These are phyloP conservation scores for Octomys mimax DNA, from an alignment of 2,797 vertebrate genomes.

Conservation along the genomic window DNA sequence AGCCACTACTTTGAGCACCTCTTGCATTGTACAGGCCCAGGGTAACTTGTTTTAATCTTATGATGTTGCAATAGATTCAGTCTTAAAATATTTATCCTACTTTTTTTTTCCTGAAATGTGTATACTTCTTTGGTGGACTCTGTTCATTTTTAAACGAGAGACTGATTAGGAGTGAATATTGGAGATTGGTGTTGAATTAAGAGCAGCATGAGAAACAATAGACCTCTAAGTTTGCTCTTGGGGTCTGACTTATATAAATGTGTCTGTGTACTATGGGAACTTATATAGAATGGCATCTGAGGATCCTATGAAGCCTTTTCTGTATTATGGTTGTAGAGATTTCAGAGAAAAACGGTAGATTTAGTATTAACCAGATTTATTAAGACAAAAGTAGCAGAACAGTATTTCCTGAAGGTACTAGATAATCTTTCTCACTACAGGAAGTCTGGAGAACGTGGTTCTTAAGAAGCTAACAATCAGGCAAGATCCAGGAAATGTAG, in stretches of 20 bases:
- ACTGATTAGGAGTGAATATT: not conserved
- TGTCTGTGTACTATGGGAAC: not conserved
- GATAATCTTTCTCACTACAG: not conserved
- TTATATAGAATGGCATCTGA: not conserved
- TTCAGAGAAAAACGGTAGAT: not conserved
- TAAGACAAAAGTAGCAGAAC: not conserved
- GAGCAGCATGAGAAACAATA: not conserved
- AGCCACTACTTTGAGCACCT: not conserved
- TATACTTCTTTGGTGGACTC: not conserved
- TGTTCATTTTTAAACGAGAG: not conserved
- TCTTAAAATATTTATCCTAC: not conserved
- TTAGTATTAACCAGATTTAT: not conserved
- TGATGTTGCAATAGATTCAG: not conserved
- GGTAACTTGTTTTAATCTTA: not conserved
- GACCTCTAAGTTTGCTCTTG: not conserved
- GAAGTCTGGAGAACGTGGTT: not conserved
- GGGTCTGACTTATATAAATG: not conserved
- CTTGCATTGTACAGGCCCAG: not conserved
- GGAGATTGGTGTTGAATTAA: not conserved
- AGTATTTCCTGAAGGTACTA: not conserved
- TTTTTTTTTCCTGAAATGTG: not conserved
- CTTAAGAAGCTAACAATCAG: not conserved
- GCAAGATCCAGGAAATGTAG: not conserved
- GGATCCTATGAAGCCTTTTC: not conserved
- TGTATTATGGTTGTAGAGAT: not conserved